Evolutionary conservation across 2,113 vertebrate species (phyloP).

Genomic region (Plectropomus leopardus): DNA sequence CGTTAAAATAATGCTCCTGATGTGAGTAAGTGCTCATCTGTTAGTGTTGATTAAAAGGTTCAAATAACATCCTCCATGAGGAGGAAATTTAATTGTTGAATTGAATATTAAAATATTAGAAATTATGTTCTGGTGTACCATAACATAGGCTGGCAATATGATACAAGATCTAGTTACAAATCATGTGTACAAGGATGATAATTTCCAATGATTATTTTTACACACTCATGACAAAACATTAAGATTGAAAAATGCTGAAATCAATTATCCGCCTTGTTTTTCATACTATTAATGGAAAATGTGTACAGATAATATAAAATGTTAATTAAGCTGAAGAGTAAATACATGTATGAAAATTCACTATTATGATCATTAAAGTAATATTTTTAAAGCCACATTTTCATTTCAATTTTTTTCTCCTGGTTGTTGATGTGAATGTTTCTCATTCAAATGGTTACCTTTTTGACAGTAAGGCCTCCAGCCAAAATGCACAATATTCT

Average conservation of each 20-base stretch:
- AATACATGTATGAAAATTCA: background rate
- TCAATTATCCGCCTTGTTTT: background rate
- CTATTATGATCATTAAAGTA: background rate
- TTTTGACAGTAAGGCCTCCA: conserved; percentile 26
- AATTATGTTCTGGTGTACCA: conserved; percentile 2
- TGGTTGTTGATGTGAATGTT: background rate
- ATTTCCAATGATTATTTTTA: conserved; percentile 19
- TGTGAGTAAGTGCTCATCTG: conserved; percentile 1
- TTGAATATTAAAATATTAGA: conserved; percentile 39
- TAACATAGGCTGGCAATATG: conserved; percentile 1
- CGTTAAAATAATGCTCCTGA: background rate
- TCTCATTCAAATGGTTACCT: background rate
- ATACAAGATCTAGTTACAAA: conserved; percentile 32
- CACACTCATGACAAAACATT: background rate
- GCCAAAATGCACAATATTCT: background rate
- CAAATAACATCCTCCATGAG: conserved; percentile 2
- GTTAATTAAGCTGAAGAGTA: background rate
- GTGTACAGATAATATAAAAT: background rate
- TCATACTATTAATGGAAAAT: background rate
- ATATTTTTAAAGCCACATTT: background rate
- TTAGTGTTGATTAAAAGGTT: conserved; percentile 38
- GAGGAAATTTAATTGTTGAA: conserved; percentile 35
- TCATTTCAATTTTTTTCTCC: conserved; percentile 4
- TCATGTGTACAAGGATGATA: background rate
- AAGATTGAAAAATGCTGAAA: background rate